A percentile compares a stretch with the other conserved stretches of the same genome.
Evolutionary conservation across 1,140 invertebrate genomes (phyloP).

Genomic region (Olivierus martensii): DNA sequence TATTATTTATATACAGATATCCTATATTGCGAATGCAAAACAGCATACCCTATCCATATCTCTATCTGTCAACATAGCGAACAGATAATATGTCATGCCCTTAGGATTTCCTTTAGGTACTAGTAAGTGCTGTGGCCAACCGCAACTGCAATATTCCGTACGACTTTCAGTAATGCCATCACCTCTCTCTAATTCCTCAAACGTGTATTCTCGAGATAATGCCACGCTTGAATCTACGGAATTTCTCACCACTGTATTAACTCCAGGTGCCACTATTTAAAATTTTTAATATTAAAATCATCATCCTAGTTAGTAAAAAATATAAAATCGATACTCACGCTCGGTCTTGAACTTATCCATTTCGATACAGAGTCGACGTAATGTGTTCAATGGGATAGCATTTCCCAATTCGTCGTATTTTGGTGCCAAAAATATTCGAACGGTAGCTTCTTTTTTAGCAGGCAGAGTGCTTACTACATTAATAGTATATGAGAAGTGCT

Average conservation of each 20-base stretch:
- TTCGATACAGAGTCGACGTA: neutral
- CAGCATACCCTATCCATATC: constrained; percentile 42
- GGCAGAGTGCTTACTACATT: neutral
- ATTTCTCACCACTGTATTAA: constrained; percentile 42
- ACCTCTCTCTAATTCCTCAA: constrained; percentile 34
- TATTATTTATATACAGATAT: too few relatives aligned
- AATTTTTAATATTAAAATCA: too few relatives aligned
- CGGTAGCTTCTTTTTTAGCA: neutral
- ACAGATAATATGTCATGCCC: constrained; percentile 53
- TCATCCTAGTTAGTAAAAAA: too few relatives aligned
- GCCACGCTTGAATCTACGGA: constrained; percentile 52
- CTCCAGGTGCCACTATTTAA: constrained; percentile 46
- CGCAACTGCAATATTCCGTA: constrained; percentile 53
- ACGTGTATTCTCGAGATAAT: constrained; percentile 48
- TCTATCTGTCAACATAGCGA: constrained; percentile 69
- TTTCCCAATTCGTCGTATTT: neutral
- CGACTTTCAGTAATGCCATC: constrained; percentile 10
- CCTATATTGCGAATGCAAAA: too few relatives aligned
- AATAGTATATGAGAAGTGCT: neutral
- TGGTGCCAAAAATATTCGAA: neutral
- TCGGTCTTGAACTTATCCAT: neutral
- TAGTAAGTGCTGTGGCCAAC: constrained; percentile 74
- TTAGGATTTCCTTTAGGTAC: constrained; percentile 52
- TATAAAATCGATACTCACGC: neutral
- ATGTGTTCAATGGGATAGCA: neutral